Percentiles rank a stretch among this genome's conserved stretches.
phyloP scores from a whole-genome alignment of 2,888 invertebrate genomes.

The Desoria tigrina region DNA sequence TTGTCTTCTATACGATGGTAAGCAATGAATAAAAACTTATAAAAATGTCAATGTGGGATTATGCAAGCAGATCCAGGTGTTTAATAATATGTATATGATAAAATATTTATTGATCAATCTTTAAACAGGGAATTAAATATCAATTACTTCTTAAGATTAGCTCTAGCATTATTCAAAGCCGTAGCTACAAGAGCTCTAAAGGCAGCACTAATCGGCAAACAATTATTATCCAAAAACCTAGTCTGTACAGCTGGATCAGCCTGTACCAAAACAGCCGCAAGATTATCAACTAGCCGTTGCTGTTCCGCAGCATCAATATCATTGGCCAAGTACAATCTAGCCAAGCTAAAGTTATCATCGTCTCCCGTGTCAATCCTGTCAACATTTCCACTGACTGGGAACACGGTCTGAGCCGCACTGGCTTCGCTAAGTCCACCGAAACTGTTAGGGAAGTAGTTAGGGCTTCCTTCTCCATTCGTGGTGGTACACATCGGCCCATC shows the following conservation, averaged over 20 bases:
- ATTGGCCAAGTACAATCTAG: slow-evolving; percentile 74
- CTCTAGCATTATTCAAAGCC: slow-evolving; percentile 6
- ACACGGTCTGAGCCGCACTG: slow-evolving; percentile 60
- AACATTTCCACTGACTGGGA: slow-evolving; percentile 63
- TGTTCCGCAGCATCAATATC: slow-evolving; percentile 76
- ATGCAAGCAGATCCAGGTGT: no score
- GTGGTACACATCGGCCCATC: slow-evolving; percentile 15
- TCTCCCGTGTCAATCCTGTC: slow-evolving; percentile 65
- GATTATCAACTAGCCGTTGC: slow-evolving; percentile 72
- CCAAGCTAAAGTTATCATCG: slow-evolving; percentile 89
- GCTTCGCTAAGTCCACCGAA: slow-evolving; percentile 27
- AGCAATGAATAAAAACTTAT: no score
- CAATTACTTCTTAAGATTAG: no score
- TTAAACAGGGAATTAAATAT: no score
- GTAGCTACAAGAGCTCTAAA: slow-evolving; percentile 17
- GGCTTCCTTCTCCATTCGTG: slow-evolving; percentile 20
- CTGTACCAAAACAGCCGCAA: slow-evolving; percentile 73
- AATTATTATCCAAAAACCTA: slow-evolving; percentile 19
- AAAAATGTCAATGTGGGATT: no score
- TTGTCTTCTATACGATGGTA: no score
- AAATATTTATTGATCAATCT: no score
- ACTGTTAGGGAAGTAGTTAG: slow-evolving; percentile 42
- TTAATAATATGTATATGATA: no score
- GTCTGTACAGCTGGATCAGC: slow-evolving; percentile 82
- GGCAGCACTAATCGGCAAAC: slow-evolving; percentile 7